Percentiles rank a stretch among this genome's conserved stretches.
These are phyloP conservation scores for Monopis laevigella DNA, from an alignment of 2,888 invertebrate genomes.

Conservation along the genomic window DNA sequence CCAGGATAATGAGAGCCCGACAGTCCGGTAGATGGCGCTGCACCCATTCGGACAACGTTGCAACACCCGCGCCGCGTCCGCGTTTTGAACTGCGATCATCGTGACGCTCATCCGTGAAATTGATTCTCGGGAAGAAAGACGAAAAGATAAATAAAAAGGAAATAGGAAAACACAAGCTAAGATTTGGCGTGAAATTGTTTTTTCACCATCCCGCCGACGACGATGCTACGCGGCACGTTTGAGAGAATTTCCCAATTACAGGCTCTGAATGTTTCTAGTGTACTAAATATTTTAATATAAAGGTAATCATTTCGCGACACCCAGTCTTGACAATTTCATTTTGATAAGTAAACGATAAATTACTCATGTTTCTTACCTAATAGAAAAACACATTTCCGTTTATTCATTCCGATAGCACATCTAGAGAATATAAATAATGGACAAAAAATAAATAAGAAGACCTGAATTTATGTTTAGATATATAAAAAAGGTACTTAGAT, in stretches of 20 bases:
- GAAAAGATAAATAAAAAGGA: slow-evolving; percentile 68
- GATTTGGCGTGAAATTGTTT: slow-evolving; percentile 69
- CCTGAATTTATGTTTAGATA: no score
- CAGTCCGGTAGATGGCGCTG: slow-evolving; percentile 2
- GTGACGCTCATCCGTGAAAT: slow-evolving; percentile 67
- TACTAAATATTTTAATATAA: no score
- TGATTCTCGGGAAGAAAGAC: slow-evolving; percentile 65
- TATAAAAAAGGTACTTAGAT: no score
- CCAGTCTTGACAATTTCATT: no score
- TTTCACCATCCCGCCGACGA: slow-evolving; percentile 44
- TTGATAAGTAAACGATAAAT: no score
- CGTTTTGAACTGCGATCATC: slow-evolving; percentile 64
- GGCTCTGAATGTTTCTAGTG: slow-evolving; percentile 47
- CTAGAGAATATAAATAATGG: no score
- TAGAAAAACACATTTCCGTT: no score
- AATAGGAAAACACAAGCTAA: slow-evolving; percentile 68
- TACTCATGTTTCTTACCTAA: no score
- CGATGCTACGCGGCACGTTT: slow-evolving; percentile 35
- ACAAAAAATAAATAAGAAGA: no score
- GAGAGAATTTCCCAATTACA: slow-evolving; percentile 65
- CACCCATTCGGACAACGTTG: not conserved
- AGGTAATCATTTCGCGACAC: no score
- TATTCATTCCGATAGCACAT: no score
- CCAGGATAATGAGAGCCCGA: slow-evolving; percentile 38
- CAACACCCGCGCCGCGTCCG: slow-evolving; percentile 31